Percentiles rank a stretch among this genome's conserved stretches.
Conservation (phyloP, 2,797 vertebrate genomes). For the Malurus splendens region DNA sequence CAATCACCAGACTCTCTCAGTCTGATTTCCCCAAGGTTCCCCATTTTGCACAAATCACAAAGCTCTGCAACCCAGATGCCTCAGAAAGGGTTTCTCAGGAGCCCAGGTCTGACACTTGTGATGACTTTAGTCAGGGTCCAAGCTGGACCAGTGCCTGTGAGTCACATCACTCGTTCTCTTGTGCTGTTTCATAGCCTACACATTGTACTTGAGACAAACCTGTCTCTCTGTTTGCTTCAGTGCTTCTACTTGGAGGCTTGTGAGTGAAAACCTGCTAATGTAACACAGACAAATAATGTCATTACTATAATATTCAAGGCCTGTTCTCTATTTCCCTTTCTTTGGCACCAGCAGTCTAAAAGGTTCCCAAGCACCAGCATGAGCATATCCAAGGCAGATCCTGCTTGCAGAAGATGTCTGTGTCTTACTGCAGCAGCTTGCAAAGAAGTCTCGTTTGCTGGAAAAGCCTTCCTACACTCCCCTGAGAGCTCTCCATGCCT, state of each 20-base stretch:
- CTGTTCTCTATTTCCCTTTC: not conserved
- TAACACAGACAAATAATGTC: not conserved
- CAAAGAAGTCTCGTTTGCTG: conserved; percentile 1
- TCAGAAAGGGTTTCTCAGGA: not conserved
- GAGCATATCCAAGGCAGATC: not conserved
- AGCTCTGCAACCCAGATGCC: not conserved
- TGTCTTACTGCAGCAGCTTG: conserved; percentile 9
- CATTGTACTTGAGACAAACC: not conserved
- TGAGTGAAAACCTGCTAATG: not conserved
- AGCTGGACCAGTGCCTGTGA: not conserved
- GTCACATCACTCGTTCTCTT: not conserved
- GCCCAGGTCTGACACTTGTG: not conserved
- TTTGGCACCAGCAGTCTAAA: not conserved
- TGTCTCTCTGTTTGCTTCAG: not conserved
- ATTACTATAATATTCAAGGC: not conserved
- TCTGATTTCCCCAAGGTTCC: not conserved
- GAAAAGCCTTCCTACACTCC: conserved; percentile 26
- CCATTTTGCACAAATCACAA: not conserved
- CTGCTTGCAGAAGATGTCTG: not conserved
- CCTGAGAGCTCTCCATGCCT: conserved; percentile 10
- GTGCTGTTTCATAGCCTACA: not conserved
- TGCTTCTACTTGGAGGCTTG: not conserved
- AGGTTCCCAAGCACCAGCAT: not conserved
- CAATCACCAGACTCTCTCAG: not conserved
- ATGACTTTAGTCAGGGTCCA: not conserved